Evolutionary conservation across 2,888 invertebrate genomes (phyloP).

Genomic region (Drosophila atripex): DNA sequence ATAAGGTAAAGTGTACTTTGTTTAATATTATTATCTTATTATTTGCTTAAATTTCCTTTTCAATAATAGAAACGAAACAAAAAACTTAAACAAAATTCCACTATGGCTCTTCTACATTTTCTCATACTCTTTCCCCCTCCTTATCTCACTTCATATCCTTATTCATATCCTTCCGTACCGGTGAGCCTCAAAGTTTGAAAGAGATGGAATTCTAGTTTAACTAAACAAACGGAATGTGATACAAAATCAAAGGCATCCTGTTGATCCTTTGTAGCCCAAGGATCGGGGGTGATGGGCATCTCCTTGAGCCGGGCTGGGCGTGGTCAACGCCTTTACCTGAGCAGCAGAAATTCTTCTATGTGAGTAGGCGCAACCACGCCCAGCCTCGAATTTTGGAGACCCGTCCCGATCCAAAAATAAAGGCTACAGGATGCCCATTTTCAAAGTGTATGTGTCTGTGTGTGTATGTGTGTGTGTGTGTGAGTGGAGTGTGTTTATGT

Average conservation of each 20-base stretch:
- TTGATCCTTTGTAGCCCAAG: background rate
- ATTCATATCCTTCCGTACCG: slow-evolving; percentile 14
- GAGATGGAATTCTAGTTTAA: slow-evolving; percentile 45
- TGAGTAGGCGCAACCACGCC: slow-evolving; percentile 63
- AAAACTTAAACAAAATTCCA: slow-evolving; percentile 80
- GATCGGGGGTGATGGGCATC: slow-evolving; percentile 35
- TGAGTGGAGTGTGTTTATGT: slow-evolving; percentile 40
- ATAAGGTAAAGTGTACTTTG: slow-evolving; percentile 77
- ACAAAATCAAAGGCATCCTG: slow-evolving; percentile 49
- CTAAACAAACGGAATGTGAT: slow-evolving; percentile 55
- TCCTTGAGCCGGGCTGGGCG: slow-evolving; percentile 8
- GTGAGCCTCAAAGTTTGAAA: slow-evolving; percentile 30
- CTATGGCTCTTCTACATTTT: slow-evolving; percentile 61
- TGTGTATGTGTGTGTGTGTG: slow-evolving; percentile 40
- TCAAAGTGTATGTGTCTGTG: slow-evolving; percentile 6
- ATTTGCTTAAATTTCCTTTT: slow-evolving; percentile 71
- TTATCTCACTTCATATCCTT: slow-evolving; percentile 19
- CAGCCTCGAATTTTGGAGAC: slow-evolving; percentile 10
- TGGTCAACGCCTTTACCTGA: slow-evolving; percentile 70
- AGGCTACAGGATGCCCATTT: slow-evolving; percentile 13
- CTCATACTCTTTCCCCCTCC: slow-evolving; percentile 15
- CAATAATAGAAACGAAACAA: slow-evolving; percentile 77
- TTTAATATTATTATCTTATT: slow-evolving; percentile 69
- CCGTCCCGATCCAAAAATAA: slow-evolving; percentile 21
- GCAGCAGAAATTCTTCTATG: slow-evolving; percentile 76